Conservation (phyloP, 1,140 invertebrate species). For the Eulimnadia texana region DNA sequence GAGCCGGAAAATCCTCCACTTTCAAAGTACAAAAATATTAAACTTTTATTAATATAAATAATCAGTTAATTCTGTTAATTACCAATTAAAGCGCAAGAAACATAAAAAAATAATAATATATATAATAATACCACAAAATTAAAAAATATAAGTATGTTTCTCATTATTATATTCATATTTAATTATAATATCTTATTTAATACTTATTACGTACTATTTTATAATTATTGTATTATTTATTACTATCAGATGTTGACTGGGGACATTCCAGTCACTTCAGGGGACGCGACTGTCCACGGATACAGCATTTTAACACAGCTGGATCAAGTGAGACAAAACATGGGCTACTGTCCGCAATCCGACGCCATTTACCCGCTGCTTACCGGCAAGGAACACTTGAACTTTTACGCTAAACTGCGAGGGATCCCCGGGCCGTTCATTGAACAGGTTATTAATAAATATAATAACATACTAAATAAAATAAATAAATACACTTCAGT, state of each 20-base stretch:
- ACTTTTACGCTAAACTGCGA: conserved; percentile 36
- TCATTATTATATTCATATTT: no score
- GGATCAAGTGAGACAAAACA: conserved; percentile 23
- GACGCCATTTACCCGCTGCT: conserved; percentile 41
- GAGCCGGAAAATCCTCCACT: conserved; percentile 81
- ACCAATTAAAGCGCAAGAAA: no score
- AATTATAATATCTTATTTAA: no score
- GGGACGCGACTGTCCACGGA: conserved; percentile 36
- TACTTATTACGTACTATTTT: background rate
- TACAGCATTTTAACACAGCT: conserved; percentile 28
- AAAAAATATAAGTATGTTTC: no score
- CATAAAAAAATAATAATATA: no score
- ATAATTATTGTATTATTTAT: background rate
- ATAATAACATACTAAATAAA: conserved; percentile 16
- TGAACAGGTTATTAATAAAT: conserved; percentile 20
- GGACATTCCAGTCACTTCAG: conserved; percentile 39
- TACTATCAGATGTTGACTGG: conserved; percentile 48
- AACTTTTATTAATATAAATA: conserved; percentile 8
- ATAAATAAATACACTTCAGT: background rate
- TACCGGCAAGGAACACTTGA: conserved; percentile 38
- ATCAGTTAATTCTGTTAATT: no score
- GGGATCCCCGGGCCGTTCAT: conserved; percentile 30
- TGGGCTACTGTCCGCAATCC: conserved; percentile 34
- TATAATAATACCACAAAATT: no score
- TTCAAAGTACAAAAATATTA: conserved; percentile 42